A percentile compares a stretch with the other conserved stretches of the same genome.
phyloP scores from a whole-genome alignment of 2,113 vertebrate species.

The Myiopsitta monachus region DNA sequence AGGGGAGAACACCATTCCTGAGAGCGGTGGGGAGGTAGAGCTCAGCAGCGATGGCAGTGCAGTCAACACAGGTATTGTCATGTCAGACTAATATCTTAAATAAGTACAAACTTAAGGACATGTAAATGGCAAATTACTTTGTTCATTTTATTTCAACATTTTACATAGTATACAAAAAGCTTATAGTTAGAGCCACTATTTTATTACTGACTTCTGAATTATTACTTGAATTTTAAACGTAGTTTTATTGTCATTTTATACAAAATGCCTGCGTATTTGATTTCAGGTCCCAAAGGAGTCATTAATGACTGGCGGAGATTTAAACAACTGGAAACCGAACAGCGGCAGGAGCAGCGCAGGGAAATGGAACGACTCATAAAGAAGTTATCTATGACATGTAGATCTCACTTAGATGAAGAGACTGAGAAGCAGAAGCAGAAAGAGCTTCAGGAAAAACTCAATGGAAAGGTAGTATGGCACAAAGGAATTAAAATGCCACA shows the following conservation, averaged over 20 bases:
- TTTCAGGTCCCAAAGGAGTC: constrained; percentile 93
- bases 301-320: constrained; percentile 97
- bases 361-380: constrained; percentile 94
- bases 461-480: constrained; percentile 83
- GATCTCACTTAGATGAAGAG: constrained; percentile 90
- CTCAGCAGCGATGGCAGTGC: constrained; percentile 85
- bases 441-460: constrained; percentile 88
- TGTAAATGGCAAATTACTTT: not conserved
- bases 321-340: constrained; percentile 95
- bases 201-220: not conserved
- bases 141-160: not conserved
- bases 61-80: constrained; percentile 86
- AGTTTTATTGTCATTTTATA: not conserved
- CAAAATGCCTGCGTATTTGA: fast-evolving
- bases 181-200: not conserved
- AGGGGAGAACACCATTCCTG: constrained; percentile 74
- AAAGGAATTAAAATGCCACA: not conserved
- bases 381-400: constrained; percentile 91
- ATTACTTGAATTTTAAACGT: not conserved
- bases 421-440: constrained; percentile 85
- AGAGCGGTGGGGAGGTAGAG: constrained; percentile 72
- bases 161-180: not conserved
- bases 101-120: not conserved
- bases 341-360: constrained; percentile 88
- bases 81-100: not conserved